Evolutionary conservation across 2,888 invertebrate genomes (phyloP).

Genomic region (Ptychoptera albimana): DNA sequence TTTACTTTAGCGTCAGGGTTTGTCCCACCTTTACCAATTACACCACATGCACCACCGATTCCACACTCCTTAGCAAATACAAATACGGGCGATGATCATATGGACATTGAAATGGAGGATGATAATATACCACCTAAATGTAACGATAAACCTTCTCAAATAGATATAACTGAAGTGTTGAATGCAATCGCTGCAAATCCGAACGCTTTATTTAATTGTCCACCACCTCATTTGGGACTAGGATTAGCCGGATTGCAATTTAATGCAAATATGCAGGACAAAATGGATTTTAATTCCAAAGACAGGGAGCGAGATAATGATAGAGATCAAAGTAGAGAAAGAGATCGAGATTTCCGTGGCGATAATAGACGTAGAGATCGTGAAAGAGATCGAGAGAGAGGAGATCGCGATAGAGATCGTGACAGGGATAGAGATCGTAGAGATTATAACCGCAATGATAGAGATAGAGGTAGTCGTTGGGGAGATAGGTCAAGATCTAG

Average conservation of each 20-base stretch:
- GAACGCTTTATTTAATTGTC: conserved; percentile 29
- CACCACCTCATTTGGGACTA: conserved; percentile 23
- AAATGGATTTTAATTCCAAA: conserved; percentile 11
- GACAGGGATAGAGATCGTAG: conserved; percentile 19
- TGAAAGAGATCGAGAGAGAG: conserved; percentile 16
- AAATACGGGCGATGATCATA: conserved; percentile 46
- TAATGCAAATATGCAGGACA: conserved; percentile 15
- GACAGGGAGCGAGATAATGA: conserved; percentile 12
- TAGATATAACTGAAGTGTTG: conserved; percentile 35
- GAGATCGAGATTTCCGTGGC: conserved; percentile 12
- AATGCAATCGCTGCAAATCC: conserved; percentile 37
- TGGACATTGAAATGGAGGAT: conserved; percentile 64
- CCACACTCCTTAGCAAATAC: conserved; percentile 24
- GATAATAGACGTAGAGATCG: conserved; percentile 10
- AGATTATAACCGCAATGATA: conserved; percentile 18
- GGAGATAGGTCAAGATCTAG: conserved; percentile 20
- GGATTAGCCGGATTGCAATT: conserved; percentile 12
- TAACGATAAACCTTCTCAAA: conserved; percentile 19
- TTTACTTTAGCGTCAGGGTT: conserved; percentile 10
- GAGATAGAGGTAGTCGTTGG: conserved; percentile 16
- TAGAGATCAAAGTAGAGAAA: conserved; percentile 8
- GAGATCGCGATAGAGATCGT: conserved; percentile 20
- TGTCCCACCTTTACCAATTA: conserved; percentile 13
- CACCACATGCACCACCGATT: conserved; percentile 18
- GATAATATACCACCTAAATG: conserved; percentile 22